Percentiles rank a stretch among this genome's conserved stretches.
phyloP scores from a whole-genome alignment of 2,888 invertebrate genomes.

The Scotopteryx bipunctaria region DNA sequence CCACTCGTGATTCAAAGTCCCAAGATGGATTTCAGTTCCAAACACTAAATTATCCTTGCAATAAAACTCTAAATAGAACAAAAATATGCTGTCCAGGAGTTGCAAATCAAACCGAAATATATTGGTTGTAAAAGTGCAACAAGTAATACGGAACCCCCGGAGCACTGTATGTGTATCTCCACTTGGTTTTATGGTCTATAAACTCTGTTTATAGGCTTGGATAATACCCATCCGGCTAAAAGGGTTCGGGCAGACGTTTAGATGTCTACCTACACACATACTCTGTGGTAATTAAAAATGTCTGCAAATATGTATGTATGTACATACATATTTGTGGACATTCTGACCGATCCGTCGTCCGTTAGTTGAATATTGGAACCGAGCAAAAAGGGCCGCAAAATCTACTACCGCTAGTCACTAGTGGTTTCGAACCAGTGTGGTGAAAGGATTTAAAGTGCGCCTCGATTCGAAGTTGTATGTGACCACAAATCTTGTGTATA shows the following conservation, averaged over 20 bases:
- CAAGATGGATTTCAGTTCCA: too few relatives aligned
- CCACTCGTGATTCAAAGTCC: too few relatives aligned
- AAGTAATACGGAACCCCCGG: constrained; percentile 75
- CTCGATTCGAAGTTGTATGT: too few relatives aligned
- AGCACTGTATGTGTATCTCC: constrained; percentile 68
- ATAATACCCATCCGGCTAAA: constrained; percentile 81
- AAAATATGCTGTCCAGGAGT: constrained; percentile 68
- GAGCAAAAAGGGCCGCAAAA: too few relatives aligned
- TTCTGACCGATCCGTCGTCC: too few relatives aligned
- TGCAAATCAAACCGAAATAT: constrained; percentile 81
- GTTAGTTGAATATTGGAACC: too few relatives aligned
- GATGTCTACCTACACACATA: constrained; percentile 39
- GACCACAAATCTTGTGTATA: too few relatives aligned
- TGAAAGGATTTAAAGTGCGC: too few relatives aligned
- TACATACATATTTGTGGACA: constrained; percentile 20
- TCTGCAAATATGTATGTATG: constrained; percentile 45
- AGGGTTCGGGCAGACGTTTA: constrained; percentile 67
- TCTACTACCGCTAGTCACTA: too few relatives aligned
- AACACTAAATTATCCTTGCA: too few relatives aligned
- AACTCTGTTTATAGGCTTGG: constrained; percentile 75
- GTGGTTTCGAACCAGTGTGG: too few relatives aligned
- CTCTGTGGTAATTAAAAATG: constrained; percentile 69
- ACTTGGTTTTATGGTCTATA: constrained; percentile 80
- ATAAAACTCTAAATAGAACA: constrained; percentile 46
- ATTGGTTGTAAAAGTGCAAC: constrained; percentile 82